Evolutionary conservation across 2,888 invertebrate species (phyloP).

Genomic region (Notocelia uddmanniana): DNA sequence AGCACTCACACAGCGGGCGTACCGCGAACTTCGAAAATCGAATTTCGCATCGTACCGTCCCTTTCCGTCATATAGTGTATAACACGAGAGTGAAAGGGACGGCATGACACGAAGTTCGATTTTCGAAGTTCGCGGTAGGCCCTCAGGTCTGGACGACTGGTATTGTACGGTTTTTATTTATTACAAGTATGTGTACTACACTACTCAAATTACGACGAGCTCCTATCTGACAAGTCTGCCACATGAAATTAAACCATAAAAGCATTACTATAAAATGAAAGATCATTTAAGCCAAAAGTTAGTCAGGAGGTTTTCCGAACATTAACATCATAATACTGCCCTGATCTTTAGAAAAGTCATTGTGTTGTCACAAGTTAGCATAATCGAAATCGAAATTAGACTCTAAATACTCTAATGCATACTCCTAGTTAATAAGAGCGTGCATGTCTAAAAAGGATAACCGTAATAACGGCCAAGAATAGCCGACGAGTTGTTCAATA

Average conservation of each 20-base stretch:
- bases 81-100: no score
- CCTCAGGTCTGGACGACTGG: slow-evolving; percentile 21
- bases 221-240: background rate
- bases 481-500: slow-evolving; percentile 14
- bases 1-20: no score
- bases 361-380: background rate
- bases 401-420: slow-evolving; percentile 7
- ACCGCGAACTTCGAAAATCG: no score
- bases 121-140: no score
- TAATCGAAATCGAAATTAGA: background rate
- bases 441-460: background rate
- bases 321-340: background rate
- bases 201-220: background rate
- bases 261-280: background rate
- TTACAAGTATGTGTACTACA: background rate
- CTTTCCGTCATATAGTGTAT: no score
- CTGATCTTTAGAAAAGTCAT: background rate
- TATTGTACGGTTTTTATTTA: background rate
- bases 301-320: background rate
- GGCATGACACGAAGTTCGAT: no score
- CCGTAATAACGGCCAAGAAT: background rate
- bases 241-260: background rate
- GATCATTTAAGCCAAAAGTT: background rate
- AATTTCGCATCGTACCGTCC: no score
- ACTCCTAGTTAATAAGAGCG: background rate